Conservation (phyloP, 2,113 vertebrate species). For the Acrocephalus kingi region DNA sequence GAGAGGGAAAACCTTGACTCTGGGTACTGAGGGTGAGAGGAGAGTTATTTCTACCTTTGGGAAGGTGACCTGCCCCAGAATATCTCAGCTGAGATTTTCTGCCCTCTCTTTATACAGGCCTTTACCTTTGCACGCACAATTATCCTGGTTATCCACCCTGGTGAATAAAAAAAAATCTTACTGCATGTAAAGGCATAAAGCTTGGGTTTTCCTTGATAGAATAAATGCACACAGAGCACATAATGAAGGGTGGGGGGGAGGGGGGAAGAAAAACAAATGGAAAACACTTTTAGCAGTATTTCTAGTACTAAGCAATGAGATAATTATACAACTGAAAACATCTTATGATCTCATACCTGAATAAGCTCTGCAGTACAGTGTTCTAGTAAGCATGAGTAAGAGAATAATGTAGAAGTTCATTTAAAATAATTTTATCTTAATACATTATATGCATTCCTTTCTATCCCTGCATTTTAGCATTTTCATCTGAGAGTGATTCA, state of each 20-base stretch:
- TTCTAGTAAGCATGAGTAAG: background rate
- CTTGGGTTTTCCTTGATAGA: background rate
- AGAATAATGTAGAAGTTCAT: background rate
- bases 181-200: background rate
- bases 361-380: background rate
- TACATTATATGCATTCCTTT: background rate
- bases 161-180: background rate
- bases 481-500: background rate
- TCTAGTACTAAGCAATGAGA: background rate
- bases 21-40: background rate
- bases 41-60: background rate
- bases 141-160: background rate
- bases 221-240: background rate
- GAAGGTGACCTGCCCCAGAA: background rate
- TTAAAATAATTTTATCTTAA: background rate
- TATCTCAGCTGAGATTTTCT: background rate
- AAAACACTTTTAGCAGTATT: background rate
- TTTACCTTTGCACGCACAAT: background rate
- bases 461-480: background rate
- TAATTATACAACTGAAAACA: background rate
- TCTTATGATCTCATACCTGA: background rate
- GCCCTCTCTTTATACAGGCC: background rate
- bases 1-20: background rate
- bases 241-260: rapidly evolving
- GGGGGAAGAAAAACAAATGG: rapidly evolving